Conservation (phyloP, 2,888 invertebrate species). For the Protophormia terraenovae region DNA sequence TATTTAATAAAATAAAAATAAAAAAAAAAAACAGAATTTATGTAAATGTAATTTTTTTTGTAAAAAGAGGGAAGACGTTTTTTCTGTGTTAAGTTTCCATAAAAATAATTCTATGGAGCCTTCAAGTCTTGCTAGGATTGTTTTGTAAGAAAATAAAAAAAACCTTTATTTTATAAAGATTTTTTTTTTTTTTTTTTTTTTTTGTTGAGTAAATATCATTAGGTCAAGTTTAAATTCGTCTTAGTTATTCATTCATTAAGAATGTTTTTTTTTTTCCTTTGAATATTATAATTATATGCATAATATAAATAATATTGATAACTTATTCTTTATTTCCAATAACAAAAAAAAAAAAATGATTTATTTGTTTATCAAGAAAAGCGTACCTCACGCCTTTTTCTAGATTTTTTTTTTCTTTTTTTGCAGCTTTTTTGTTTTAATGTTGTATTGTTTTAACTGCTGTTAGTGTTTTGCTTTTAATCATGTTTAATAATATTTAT, state of each 20-base stretch:
- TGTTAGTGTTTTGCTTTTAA: conserved; percentile 48
- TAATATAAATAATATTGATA: conserved; percentile 59
- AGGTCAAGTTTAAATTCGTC: conserved; percentile 67
- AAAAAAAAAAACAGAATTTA: conserved; percentile 50
- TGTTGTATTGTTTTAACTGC: conserved; percentile 26
- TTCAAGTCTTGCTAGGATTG: conserved; percentile 59
- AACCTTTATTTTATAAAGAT: too few species aligned
- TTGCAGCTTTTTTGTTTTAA: neutral
- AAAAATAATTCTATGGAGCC: conserved; percentile 59
- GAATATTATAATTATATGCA: conserved; percentile 63
- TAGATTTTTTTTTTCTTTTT: neutral
- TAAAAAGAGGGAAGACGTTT: conserved; percentile 54
- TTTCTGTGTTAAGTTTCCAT: too few species aligned
- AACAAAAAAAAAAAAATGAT: conserved; percentile 51
- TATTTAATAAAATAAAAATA: conserved; percentile 40
- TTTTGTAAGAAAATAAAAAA: conserved; percentile 19
- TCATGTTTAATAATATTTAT: conserved; percentile 56
- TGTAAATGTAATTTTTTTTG: conserved; percentile 35
- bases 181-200: neutral
- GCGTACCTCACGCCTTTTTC: conserved; percentile 65
- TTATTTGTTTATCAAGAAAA: conserved; percentile 67
- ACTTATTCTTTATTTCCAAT: conserved; percentile 61
- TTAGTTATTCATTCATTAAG: conserved; percentile 60
- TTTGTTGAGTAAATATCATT: conserved; percentile 59
- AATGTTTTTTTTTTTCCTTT: conserved; percentile 36